Percentiles rank a stretch among this genome's conserved stretches.
Evolutionary conservation across 2,797 vertebrate genomes (phyloP).

Genomic region (Euphonia xanthogaster): DNA sequence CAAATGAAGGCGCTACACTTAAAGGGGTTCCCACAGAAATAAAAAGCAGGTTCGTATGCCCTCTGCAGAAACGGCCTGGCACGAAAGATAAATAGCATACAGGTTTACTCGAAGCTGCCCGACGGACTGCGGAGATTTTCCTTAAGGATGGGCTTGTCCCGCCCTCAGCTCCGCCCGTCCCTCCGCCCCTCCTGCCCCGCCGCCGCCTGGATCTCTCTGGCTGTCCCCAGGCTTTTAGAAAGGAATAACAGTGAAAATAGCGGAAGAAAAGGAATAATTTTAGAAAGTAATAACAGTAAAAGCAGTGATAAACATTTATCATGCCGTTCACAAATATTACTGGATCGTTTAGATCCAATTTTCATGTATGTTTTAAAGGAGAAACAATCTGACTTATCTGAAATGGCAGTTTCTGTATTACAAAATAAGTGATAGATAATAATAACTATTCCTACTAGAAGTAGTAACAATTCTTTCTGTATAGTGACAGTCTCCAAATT

Average conservation of each 20-base stretch:
- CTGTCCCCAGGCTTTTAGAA: no score
- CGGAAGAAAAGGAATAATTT: not conserved
- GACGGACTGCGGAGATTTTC: not conserved
- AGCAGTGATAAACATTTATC: not conserved
- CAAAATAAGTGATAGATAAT: not conserved
- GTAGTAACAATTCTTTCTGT: not conserved
- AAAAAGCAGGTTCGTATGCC: not conserved
- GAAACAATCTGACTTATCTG: not conserved
- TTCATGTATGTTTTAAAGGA: not conserved
- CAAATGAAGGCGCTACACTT: not conserved
- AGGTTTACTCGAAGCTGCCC: not conserved
- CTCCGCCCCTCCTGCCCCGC: no score
- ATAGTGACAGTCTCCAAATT: not conserved
- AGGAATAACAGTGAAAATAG: not conserved
- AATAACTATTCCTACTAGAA: not conserved
- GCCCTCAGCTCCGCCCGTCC: not conserved
- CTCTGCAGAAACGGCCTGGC: not conserved
- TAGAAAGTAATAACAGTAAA: not conserved
- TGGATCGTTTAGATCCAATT: not conserved
- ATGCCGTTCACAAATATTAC: not conserved
- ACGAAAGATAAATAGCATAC: rapidly evolving
- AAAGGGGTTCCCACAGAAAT: not conserved
- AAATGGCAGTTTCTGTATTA: not conserved
- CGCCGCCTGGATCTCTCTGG: rapidly evolving
- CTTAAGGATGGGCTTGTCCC: not conserved